Evolutionary conservation across 2,888 invertebrate species (phyloP), one percentile per base, ranked within the genome.

Genomic region (Napeogenes sylphis): DNA sequence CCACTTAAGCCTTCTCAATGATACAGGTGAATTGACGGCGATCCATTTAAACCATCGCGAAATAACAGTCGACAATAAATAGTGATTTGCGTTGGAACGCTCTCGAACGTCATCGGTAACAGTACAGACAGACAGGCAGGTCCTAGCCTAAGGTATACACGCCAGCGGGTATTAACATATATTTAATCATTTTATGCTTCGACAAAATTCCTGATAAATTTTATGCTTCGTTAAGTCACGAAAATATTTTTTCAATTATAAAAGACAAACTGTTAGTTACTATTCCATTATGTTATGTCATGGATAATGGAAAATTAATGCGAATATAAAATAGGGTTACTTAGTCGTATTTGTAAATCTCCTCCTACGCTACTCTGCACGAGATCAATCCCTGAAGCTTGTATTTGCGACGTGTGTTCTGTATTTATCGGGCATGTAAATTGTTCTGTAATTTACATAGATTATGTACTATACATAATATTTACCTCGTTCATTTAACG

Each of bases 51-150:
- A 61, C 47, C 62, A 61, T 63, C 64, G 73, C 74, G 68, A 76
- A 83, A 82, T 80, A 76, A 72, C 63, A 70, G 73, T 65, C 65
- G 63, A 73, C 85, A 85, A 87, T 86, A 84, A 85, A 83, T 81
- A 80, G 83, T 84, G 79, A 83, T 85, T 85, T 84, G 81, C 79
- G 76, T 72, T 75, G 77, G 78, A 76, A 64, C 56, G 66, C 67
- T 64, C 65, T 61, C 61, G 66, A 69, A 69, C 67, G 68, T 67
- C 70, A 69, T 80, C 78, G 75, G 75, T 78, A 30, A 51, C 30
- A 51, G 51, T 51, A 51, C 51, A 30, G 51, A 80, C 51, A 79
- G 81, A 85, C 81, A 78, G 79, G 77, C 77, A 72, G 81, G 82
- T 83, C 83, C 21, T 21, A 82, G 83, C 79, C 74, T 76, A 69